Evolutionary conservation across 2,888 invertebrate species (phyloP).

Genomic region (Agelastica alni): DNA sequence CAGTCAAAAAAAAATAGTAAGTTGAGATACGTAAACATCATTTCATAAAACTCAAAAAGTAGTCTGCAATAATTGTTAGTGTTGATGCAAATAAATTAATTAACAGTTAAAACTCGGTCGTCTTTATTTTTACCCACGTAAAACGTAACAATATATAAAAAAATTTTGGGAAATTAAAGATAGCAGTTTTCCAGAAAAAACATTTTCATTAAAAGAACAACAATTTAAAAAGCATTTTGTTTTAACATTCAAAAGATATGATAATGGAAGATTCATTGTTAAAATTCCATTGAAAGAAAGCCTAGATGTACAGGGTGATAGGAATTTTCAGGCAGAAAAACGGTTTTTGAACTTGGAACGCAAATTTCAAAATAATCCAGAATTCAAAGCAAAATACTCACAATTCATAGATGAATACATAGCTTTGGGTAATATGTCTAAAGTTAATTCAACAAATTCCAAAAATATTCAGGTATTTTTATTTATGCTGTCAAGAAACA

Average conservation of each 20-base stretch:
- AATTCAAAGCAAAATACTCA: neutral
- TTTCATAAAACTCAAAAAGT: too few species aligned
- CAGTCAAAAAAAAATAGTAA: too few species aligned
- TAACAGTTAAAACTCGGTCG: too few species aligned
- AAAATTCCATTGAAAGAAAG: neutral
- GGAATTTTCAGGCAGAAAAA: neutral
- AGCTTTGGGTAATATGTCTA: neutral
- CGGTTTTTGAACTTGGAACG: constrained; percentile 5
- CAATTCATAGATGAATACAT: constrained; percentile 5
- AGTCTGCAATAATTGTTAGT: too few species aligned
- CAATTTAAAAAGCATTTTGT: too few species aligned
- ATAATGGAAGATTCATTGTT: neutral
- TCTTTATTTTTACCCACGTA: too few species aligned
- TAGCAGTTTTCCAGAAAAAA: neutral
- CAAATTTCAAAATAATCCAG: constrained; percentile 4
- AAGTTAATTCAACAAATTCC: neutral
- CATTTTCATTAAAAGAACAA: too few species aligned
- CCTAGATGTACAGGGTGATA: neutral
- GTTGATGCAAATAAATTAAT: too few species aligned
- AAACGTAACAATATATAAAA: too few species aligned
- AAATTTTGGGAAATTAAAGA: neutral
- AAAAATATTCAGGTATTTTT: neutral
- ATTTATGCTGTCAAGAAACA: constrained; percentile 28
- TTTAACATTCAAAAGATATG: neutral
- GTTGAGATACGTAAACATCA: too few species aligned